Evolutionary conservation across 1,140 invertebrate genomes (phyloP).

Genomic region (Anagrus nilaparvatae): DNA sequence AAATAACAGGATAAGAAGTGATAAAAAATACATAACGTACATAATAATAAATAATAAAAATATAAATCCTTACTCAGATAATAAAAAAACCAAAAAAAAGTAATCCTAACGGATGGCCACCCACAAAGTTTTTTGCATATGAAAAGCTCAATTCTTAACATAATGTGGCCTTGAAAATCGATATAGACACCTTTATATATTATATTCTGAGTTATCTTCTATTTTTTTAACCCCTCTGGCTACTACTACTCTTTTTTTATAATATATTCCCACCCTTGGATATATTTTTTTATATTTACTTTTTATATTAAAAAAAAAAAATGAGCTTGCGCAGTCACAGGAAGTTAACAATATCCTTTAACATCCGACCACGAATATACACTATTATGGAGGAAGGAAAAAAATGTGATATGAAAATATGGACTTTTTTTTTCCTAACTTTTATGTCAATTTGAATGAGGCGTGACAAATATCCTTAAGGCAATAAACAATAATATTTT

Average conservation of each 20-base stretch:
- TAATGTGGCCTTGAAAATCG: slow-evolving; percentile 31
- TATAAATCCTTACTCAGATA: too few relatives aligned
- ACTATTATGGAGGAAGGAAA: slow-evolving; percentile 20
- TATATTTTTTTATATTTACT: too few relatives aligned
- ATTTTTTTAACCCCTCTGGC: slow-evolving; percentile 30
- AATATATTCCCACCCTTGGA: slow-evolving; percentile 6
- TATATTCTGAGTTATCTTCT: slow-evolving; percentile 38
- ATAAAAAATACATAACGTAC: too few relatives aligned
- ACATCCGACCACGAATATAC: slow-evolving; percentile 29
- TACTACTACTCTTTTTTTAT: too few relatives aligned
- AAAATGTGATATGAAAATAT: too few relatives aligned
- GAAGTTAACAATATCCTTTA: slow-evolving; percentile 39
- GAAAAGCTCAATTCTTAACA: slow-evolving; percentile 30
- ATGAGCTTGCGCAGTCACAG: slow-evolving; percentile 17
- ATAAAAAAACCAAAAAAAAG: slow-evolving; percentile 33
- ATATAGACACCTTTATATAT: slow-evolving; percentile 45
- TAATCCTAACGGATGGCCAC: slow-evolving; percentile 41
- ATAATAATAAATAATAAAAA: too few relatives aligned
- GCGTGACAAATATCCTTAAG: too few relatives aligned
- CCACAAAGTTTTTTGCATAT: slow-evolving; percentile 41
- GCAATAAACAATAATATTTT: too few relatives aligned
- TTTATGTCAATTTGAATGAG: too few relatives aligned
- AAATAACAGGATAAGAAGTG: too few relatives aligned
- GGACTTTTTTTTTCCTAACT: too few relatives aligned
- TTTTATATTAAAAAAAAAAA: background rate